Conservation (phyloP, 2,113 vertebrate species). For the Cephalopholis sonnerati region DNA sequence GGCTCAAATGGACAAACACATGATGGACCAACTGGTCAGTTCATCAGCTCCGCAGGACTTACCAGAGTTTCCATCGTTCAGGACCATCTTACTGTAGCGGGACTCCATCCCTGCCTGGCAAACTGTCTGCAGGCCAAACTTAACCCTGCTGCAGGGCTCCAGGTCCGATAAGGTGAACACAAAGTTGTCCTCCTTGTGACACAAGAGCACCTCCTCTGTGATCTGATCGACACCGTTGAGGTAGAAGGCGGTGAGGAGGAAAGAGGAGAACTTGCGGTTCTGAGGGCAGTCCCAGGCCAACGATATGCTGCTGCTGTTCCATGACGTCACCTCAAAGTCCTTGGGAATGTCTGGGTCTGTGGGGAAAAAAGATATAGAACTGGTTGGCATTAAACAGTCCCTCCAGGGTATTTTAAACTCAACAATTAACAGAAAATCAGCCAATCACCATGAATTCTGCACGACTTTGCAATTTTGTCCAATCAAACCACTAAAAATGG, state of each 20-base stretch:
- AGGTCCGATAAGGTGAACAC: slow-evolving; percentile 56
- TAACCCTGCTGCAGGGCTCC: slow-evolving; percentile 74
- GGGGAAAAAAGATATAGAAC: not conserved
- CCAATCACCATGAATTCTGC: too few relatives aligned
- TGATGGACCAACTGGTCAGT: too few relatives aligned
- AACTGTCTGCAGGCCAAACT: slow-evolving; percentile 77
- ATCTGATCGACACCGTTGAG: slow-evolving; percentile 63
- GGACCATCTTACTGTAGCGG: slow-evolving; percentile 69
- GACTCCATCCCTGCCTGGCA: slow-evolving; percentile 65
- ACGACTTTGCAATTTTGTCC: too few relatives aligned
- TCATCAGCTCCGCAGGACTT: too few relatives aligned
- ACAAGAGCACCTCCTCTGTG: slow-evolving; percentile 27
- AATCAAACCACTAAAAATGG: too few relatives aligned
- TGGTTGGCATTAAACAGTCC: too few relatives aligned
- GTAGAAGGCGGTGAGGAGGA: slow-evolving; percentile 74
- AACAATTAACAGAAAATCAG: too few relatives aligned
- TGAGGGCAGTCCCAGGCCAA: slow-evolving; percentile 75
- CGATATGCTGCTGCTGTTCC: slow-evolving; percentile 75
- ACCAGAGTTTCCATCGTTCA: slow-evolving; percentile 74
- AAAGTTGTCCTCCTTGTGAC: slow-evolving; percentile 25
- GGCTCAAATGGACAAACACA: not conserved
- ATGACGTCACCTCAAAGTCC: slow-evolving; percentile 57
- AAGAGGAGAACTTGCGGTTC: slow-evolving; percentile 61
- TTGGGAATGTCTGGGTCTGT: slow-evolving; percentile 76
- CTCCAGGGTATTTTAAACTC: too few relatives aligned